A percentile compares a stretch with the other conserved stretches of the same genome.
Evolutionary conservation across 2,888 invertebrate species (phyloP).

Genomic region (Campaea margaritaria): DNA sequence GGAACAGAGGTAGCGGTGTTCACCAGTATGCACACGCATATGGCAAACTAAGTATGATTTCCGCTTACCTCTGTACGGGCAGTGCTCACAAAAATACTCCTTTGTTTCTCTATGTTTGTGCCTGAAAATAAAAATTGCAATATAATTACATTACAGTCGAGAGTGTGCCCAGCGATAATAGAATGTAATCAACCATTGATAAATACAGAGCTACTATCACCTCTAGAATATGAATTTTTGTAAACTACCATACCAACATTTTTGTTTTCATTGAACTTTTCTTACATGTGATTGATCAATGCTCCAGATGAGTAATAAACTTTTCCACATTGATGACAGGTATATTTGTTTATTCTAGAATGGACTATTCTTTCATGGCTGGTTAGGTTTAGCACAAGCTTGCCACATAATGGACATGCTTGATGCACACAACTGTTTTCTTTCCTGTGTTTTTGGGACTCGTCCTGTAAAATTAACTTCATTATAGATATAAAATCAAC

Average conservation of each 20-base stretch:
- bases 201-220: too few species aligned
- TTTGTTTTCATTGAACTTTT: slow-evolving; percentile 5
- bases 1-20: slow-evolving; percentile 44
- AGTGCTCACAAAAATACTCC: slow-evolving; percentile 42
- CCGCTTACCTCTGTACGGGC: slow-evolving; percentile 47
- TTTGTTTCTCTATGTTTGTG: slow-evolving; percentile 44
- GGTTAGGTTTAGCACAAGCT: slow-evolving; percentile 43
- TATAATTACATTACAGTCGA: too few species aligned
- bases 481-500: too few species aligned
- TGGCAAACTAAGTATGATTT: slow-evolving; percentile 47
- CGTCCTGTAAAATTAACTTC: slow-evolving; percentile 29
- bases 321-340: slow-evolving; percentile 49
- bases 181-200: too few species aligned
- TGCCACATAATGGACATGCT: slow-evolving; percentile 45
- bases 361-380: slow-evolving; percentile 43
- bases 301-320: slow-evolving; percentile 42
- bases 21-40: slow-evolving; percentile 47
- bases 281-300: slow-evolving; percentile 44
- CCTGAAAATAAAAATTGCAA: slow-evolving; percentile 27
- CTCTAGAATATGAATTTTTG: too few species aligned
- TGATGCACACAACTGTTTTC: slow-evolving; percentile 37
- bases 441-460: slow-evolving; percentile 37
- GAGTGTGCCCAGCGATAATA: too few species aligned
- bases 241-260: neutral
- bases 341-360: slow-evolving; percentile 38